A percentile compares a stretch with the other conserved stretches of the same genome.
These are phyloP conservation scores for Scatophagus argus DNA, from an alignment of 2,113 vertebrate species.

Conservation along the genomic window DNA sequence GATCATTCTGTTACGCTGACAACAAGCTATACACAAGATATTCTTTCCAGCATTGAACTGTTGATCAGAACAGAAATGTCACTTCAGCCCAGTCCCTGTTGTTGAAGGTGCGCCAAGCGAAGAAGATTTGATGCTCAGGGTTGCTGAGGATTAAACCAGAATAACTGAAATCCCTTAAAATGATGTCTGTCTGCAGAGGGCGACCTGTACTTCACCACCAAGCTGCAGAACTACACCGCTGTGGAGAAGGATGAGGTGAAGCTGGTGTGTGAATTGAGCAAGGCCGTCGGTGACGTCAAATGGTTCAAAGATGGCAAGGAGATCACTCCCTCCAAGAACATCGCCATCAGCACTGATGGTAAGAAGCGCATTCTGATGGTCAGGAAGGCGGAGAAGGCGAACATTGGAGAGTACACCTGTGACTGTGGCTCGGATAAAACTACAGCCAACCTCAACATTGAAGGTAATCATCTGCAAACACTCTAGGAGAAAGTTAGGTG, in stretches of 20 bases:
- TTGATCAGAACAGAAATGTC: no score
- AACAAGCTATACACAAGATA: background rate
- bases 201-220: conserved; percentile 95
- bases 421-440: conserved; percentile 97
- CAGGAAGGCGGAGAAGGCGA: conserved; percentile 92
- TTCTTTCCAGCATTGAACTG: no score
- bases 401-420: conserved; percentile 94
- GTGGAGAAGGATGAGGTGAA: conserved; percentile 96
- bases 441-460: conserved; percentile 91
- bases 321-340: conserved; percentile 92
- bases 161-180: no score
- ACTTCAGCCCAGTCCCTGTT: no score
- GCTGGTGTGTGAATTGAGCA: conserved; percentile 96
- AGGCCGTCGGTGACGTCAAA: conserved; percentile 91
- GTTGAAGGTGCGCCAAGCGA: no score
- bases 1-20: background rate
- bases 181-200: conserved; percentile 86
- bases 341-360: conserved; percentile 89
- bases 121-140: no score
- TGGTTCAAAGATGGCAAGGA: conserved; percentile 96
- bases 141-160: no score
- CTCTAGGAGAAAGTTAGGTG: background rate
- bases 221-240: conserved; percentile 96
- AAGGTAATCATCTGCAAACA: conserved; percentile 82
- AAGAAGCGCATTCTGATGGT: conserved; percentile 92